Conservation (phyloP, 2,888 invertebrate species). For the Calliphora vomitoria region DNA sequence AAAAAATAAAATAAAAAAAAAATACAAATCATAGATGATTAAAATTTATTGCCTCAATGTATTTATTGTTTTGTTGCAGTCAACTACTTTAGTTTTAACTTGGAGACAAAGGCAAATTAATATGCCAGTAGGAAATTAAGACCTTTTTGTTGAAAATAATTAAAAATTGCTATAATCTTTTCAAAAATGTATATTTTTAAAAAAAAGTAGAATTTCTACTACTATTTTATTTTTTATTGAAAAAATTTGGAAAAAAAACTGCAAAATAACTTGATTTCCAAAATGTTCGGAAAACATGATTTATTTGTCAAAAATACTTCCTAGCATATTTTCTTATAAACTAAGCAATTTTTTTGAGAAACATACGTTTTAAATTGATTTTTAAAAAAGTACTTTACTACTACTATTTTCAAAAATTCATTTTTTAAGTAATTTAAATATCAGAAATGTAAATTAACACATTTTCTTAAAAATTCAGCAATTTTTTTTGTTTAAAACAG, state of each 20-base stretch:
- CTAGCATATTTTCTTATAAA: too few relatives aligned
- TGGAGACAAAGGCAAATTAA: constrained; percentile 12
- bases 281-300: too few relatives aligned
- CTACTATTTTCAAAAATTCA: background rate
- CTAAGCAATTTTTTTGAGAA: too few relatives aligned
- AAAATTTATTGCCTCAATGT: constrained; percentile 62
- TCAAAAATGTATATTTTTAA: too few relatives aligned
- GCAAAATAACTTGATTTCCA: too few relatives aligned
- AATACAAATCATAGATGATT: constrained; percentile 57
- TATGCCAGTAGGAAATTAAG: constrained; percentile 33
- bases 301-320: too few relatives aligned
- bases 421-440: too few relatives aligned
- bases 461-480: too few relatives aligned
- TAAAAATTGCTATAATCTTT: background rate
- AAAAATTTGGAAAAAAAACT: too few relatives aligned
- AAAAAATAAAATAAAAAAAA: background rate
- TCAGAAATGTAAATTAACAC: too few relatives aligned
- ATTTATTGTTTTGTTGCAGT: constrained; percentile 51
- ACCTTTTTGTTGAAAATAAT: background rate
- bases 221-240: background rate
- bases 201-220: background rate
- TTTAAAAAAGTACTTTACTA: background rate
- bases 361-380: too few relatives aligned
- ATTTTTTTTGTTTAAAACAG: too few relatives aligned
- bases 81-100: constrained; percentile 35